Conservation (phyloP, 2,888 invertebrate genomes). For the Bembecia ichneumoniformis region DNA sequence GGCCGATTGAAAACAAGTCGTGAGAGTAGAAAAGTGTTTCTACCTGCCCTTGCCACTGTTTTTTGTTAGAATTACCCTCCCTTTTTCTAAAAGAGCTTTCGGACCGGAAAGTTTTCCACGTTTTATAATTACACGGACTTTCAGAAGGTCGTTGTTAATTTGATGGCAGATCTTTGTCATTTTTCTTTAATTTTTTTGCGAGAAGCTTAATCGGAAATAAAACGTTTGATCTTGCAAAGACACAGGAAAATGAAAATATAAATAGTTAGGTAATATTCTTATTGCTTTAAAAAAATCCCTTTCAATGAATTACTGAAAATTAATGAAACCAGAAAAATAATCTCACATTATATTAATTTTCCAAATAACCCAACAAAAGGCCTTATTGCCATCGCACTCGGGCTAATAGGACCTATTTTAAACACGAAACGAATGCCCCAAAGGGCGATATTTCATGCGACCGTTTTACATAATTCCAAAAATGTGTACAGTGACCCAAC, state of each 20-base stretch:
- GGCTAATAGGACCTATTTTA: slow-evolving; percentile 26
- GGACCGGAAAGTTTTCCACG: slow-evolving; percentile 14
- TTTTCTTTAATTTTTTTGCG: slow-evolving; percentile 10
- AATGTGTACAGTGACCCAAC: slow-evolving; percentile 26
- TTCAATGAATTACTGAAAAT: too few species aligned
- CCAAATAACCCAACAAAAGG: slow-evolving; percentile 30
- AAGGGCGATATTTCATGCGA: slow-evolving; percentile 23
- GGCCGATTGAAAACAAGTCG: slow-evolving; percentile 38
- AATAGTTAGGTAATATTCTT: too few species aligned
- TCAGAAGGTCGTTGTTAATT: slow-evolving; percentile 24
- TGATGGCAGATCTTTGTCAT: slow-evolving; percentile 15
- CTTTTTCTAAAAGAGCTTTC: slow-evolving; percentile 20
- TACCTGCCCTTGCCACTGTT: slow-evolving; percentile 17
- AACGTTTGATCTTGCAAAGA: too few species aligned
- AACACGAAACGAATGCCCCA: slow-evolving; percentile 27
- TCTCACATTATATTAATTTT: slow-evolving; percentile 26
- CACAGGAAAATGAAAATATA: too few species aligned
- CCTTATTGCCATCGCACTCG: slow-evolving; percentile 4
- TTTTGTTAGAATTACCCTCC: slow-evolving; percentile 19
- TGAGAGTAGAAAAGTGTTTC: slow-evolving; percentile 17
- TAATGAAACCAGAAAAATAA: background rate
- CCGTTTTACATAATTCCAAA: slow-evolving; percentile 23
- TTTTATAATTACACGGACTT: slow-evolving; percentile 31
- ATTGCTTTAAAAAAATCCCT: too few species aligned
- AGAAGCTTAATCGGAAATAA: background rate